Evolutionary conservation across 2,113 vertebrate species (phyloP).

Genomic region (Malurus melanocephalus): DNA sequence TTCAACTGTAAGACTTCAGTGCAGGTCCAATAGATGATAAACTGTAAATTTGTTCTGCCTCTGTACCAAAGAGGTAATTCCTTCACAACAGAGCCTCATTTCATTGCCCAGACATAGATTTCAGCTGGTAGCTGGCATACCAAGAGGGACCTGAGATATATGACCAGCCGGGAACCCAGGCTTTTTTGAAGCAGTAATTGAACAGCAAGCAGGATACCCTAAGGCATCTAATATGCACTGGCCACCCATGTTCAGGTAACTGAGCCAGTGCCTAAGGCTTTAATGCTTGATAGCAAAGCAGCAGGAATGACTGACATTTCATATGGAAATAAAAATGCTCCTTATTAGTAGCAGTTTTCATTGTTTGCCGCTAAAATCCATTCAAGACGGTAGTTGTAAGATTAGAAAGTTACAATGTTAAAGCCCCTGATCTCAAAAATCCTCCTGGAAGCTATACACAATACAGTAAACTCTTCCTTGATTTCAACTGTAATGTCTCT

Average conservation of each 20-base stretch:
- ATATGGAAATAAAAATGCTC: not conserved
- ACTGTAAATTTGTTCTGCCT: not conserved
- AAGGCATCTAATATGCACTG: not conserved
- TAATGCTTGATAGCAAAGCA: not conserved
- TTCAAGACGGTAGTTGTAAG: fast-evolving
- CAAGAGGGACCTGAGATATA: not conserved
- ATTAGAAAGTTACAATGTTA: not conserved
- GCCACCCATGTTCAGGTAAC: not conserved
- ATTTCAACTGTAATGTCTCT: not conserved
- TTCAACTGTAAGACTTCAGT: not conserved
- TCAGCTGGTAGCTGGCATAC: not conserved
- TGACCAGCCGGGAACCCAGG: not conserved
- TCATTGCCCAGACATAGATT: not conserved
- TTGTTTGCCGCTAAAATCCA: not conserved
- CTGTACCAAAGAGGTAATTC: not conserved
- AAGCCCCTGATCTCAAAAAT: not conserved
- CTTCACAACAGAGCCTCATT: not conserved
- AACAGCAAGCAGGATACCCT: not conserved
- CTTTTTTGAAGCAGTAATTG: not conserved
- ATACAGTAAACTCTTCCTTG: not conserved
- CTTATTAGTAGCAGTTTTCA: not conserved
- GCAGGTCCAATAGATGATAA: not conserved
- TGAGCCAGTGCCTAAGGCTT: not conserved
- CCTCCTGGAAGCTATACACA: not conserved
- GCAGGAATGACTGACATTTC: not conserved